phyloP scores from a whole-genome alignment of 2,888 invertebrate genomes.

The Calameuta idolon region DNA sequence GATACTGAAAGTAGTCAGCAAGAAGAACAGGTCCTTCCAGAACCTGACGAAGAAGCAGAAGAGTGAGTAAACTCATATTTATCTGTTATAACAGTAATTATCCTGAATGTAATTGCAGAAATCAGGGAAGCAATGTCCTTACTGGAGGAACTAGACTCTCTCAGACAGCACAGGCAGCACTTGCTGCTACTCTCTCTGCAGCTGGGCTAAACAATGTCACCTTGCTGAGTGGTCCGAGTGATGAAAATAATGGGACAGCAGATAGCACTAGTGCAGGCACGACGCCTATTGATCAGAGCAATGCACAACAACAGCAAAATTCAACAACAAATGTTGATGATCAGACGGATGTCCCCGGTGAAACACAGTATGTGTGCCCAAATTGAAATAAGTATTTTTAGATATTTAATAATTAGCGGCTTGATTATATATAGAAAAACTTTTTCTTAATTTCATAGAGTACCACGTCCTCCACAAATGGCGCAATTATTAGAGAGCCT shows the following conservation, averaged over 20 bases:
- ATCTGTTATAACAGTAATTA: not conserved
- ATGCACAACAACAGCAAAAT: constrained; percentile 7
- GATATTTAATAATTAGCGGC: too few relatives aligned
- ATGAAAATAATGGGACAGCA: constrained; percentile 31
- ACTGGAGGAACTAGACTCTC: constrained; percentile 38
- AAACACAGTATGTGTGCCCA: too few relatives aligned
- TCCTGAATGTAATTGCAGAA: too few relatives aligned
- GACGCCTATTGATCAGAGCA: not conserved
- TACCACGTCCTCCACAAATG: constrained; percentile 69
- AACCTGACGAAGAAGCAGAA: constrained; percentile 39
- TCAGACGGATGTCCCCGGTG: too few relatives aligned
- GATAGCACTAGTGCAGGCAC: constrained; percentile 12
- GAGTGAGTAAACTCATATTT: constrained; percentile 29
- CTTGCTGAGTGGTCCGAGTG: constrained; percentile 40
- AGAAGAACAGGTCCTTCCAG: constrained; percentile 41
- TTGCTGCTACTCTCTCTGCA: constrained; percentile 62
- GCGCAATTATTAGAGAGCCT: constrained; percentile 71
- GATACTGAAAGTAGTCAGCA: constrained; percentile 53
- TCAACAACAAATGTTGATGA: not conserved
- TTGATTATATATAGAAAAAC: too few relatives aligned
- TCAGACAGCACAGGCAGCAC: constrained; percentile 57
- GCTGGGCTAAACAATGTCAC: constrained; percentile 50
- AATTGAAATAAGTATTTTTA: too few relatives aligned
- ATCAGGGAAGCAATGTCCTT: not conserved
- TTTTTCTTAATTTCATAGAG: constrained; percentile 25